phyloP scores from a whole-genome alignment of 2,888 invertebrate species.

The Drosophila kambysellisi region DNA sequence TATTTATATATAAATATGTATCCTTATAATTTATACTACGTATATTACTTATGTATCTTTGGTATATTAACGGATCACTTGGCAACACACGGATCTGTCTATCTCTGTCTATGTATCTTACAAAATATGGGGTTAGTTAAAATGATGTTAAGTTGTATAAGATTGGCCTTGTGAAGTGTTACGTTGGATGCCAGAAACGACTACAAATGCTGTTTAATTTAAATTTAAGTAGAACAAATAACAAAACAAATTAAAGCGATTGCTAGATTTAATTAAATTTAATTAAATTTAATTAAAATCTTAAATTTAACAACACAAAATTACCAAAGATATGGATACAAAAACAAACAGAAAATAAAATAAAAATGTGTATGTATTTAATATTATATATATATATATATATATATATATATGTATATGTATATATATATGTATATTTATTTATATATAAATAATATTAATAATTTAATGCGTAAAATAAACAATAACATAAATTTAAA shows the following conservation, averaged over 20 bases:
- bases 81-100: constrained; percentile 1
- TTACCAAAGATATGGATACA: constrained; percentile 22
- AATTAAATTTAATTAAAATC: constrained; percentile 61
- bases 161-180: constrained; percentile 85
- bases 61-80: constrained; percentile 21
- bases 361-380: constrained; percentile 13
- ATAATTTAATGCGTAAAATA: constrained; percentile 52
- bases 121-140: constrained; percentile 75
- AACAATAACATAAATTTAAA: constrained; percentile 42
- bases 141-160: constrained; percentile 85
- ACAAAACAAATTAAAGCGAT: constrained; percentile 75
- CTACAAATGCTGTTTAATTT: constrained; percentile 85
- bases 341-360: constrained; percentile 28
- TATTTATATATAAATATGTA: constrained; percentile 4
- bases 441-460: constrained; percentile 46
- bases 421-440: constrained; percentile 21
- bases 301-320: constrained; percentile 53
- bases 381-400: constrained; percentile 20
- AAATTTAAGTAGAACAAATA: constrained; percentile 82
- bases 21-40: background rate
- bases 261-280: constrained; percentile 69
- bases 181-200: constrained; percentile 85
- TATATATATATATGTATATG: constrained; percentile 23
- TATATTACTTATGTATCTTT: constrained; percentile 12
- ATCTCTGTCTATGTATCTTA: constrained; percentile 6